A percentile compares a stretch with the other conserved stretches of the same genome.
Conservation (phyloP, 1,140 invertebrate genomes). For the Pseudomyrmex pallidus region DNA sequence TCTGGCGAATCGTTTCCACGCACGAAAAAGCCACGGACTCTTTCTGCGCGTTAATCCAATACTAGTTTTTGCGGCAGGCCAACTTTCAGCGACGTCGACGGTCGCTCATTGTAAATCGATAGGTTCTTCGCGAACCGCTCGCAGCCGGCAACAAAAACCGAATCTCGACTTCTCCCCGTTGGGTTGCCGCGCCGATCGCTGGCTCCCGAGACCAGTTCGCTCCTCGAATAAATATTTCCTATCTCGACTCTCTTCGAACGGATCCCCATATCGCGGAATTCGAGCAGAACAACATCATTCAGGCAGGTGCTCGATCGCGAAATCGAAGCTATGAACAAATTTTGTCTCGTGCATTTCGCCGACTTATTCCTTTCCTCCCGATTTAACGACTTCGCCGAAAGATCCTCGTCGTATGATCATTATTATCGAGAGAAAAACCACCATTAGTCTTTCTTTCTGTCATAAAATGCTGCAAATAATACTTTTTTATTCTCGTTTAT, state of each 20-base stretch:
- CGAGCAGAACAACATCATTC: slow-evolving; percentile 68
- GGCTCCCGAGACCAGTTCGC: slow-evolving; percentile 13
- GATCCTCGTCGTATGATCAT: not conserved
- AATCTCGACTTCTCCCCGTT: slow-evolving; percentile 40
- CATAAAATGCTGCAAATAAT: not conserved
- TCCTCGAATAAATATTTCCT: slow-evolving; percentile 67
- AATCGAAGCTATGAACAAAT: slow-evolving; percentile 67
- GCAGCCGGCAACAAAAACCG: slow-evolving; percentile 63
- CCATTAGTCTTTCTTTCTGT: not conserved
- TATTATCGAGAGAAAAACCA: slow-evolving; percentile 32
- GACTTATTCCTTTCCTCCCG: slow-evolving; percentile 20
- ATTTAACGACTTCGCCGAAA: slow-evolving; percentile 37
- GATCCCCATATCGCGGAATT: slow-evolving; percentile 65
- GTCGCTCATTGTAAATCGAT: slow-evolving; percentile 74
- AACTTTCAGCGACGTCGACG: slow-evolving; percentile 52
- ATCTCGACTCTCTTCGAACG: slow-evolving; percentile 35
- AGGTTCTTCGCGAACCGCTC: slow-evolving; percentile 53
- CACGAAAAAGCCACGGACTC: slow-evolving; percentile 64
- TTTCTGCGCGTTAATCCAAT: slow-evolving; percentile 73
- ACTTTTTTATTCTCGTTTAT: not conserved
- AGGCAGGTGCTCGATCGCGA: slow-evolving; percentile 64
- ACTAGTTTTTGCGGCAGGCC: slow-evolving; percentile 68
- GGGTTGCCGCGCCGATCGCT: not conserved
- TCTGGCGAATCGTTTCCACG: slow-evolving; percentile 41
- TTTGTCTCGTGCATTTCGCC: slow-evolving; percentile 43